Evolutionary conservation across 2,888 invertebrate genomes (phyloP).

Genomic region (Caenorhabditis imperialis): DNA sequence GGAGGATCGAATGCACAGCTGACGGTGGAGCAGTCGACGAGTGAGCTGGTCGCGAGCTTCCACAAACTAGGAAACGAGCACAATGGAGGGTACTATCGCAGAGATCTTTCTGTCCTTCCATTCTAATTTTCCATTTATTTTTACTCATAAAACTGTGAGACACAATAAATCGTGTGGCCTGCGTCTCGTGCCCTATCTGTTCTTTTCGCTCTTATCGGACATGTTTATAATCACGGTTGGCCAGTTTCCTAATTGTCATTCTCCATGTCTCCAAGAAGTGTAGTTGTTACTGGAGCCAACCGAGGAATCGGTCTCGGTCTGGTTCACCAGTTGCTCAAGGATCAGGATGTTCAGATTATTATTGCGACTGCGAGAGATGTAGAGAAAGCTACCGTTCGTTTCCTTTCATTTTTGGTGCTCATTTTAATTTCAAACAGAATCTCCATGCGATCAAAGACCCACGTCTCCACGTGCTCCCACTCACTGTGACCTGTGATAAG

Average conservation of each 20-base stretch:
- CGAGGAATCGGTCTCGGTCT: slow-evolving; percentile 91
- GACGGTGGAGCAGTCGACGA: slow-evolving; percentile 24
- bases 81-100: slow-evolving; percentile 13
- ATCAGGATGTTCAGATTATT: slow-evolving; percentile 83
- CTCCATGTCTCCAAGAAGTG: slow-evolving; percentile 73
- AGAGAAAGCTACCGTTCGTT: slow-evolving; percentile 79
- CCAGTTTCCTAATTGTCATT: too few relatives aligned
- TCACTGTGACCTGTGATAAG: slow-evolving; percentile 50
- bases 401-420: neutral
- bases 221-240: too few relatives aligned
- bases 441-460: slow-evolving; percentile 18
- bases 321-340: slow-evolving; percentile 82
- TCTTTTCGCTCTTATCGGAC: too few relatives aligned
- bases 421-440: neutral
- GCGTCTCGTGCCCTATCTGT: too few relatives aligned
- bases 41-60: slow-evolving; percentile 8
- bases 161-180: too few relatives aligned
- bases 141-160: too few relatives aligned
- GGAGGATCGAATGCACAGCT: slow-evolving; percentile 59
- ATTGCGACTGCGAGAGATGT: slow-evolving; percentile 88
- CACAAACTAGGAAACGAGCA: neutral
- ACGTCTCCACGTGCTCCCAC: slow-evolving; percentile 47
- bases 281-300: slow-evolving; percentile 91
- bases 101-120: too few relatives aligned
- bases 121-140: too few relatives aligned